phyloP scores from a whole-genome alignment of 2,888 invertebrate species.

The Neocrepidodera transversa region DNA sequence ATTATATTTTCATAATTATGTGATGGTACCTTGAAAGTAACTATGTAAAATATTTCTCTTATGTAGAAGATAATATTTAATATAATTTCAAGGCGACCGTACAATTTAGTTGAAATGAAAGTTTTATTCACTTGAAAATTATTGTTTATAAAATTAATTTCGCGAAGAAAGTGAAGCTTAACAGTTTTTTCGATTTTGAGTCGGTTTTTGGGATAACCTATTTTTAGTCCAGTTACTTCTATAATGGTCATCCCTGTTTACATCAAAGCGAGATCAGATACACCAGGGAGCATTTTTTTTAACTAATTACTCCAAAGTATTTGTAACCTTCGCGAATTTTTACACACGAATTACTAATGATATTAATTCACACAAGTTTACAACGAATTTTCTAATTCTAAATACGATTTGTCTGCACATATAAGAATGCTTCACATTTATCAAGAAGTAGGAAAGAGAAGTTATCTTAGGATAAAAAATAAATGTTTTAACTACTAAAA shows the following conservation, averaged over 20 bases:
- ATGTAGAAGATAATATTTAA: too few species aligned
- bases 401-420: conserved; percentile 37
- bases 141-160: too few species aligned
- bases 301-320: conserved; percentile 30
- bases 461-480: not conserved
- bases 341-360: conserved; percentile 39
- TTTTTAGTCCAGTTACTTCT: conserved; percentile 8
- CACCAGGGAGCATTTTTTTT: conserved; percentile 25
- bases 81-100: too few species aligned
- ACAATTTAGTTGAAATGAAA: too few species aligned
- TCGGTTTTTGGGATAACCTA: conserved; percentile 7
- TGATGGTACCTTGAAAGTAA: too few species aligned
- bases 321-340: conserved; percentile 26
- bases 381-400: conserved; percentile 38
- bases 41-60: too few species aligned
- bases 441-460: conserved; percentile 1
- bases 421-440: conserved; percentile 35
- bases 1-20: too few species aligned
- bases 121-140: too few species aligned
- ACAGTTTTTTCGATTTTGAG: conserved; percentile 9
- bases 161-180: not conserved
- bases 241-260: conserved; percentile 33
- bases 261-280: conserved; percentile 32
- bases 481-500: not conserved
- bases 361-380: conserved; percentile 34